These are phyloP conservation scores for Troglohyphantes excavatus DNA, from an alignment of 2,888 invertebrate genomes.

Conservation along the genomic window DNA sequence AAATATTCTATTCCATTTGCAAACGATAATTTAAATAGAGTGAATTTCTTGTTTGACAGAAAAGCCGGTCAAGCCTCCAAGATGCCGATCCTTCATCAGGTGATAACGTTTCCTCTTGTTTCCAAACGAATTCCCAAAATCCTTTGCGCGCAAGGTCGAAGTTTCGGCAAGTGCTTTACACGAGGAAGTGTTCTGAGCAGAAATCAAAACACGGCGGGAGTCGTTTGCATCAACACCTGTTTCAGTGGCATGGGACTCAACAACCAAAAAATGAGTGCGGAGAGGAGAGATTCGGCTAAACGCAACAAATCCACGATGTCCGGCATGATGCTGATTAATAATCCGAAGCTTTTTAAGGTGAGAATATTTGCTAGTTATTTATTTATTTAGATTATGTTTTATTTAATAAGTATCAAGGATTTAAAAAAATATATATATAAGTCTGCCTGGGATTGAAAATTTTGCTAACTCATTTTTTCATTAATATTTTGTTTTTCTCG, in stretches of 20 bases:
- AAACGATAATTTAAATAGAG: not conserved
- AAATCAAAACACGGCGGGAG: constrained; percentile 23
- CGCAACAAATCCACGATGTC: constrained; percentile 60
- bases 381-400: not conserved
- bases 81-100: constrained; percentile 64
- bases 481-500: no score
- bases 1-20: not conserved
- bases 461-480: no score
- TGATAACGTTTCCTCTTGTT: constrained; percentile 53
- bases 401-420: no score
- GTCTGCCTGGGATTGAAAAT: not conserved
- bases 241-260: constrained; percentile 57
- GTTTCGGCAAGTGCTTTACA: constrained; percentile 49
- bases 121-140: constrained; percentile 55
- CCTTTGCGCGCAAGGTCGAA: constrained; percentile 62
- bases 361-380: not conserved
- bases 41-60: not conserved
- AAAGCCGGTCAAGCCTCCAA: not conserved
- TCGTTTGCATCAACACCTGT: constrained; percentile 15
- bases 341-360: constrained; percentile 64
- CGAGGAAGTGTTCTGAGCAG: constrained; percentile 51
- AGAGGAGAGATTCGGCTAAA: constrained; percentile 51
- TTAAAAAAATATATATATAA: not conserved
- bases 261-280: constrained; percentile 67
- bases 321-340: constrained; percentile 47